Evolutionary conservation across 2,113 vertebrate genomes (phyloP).

Genomic region (Phylloscopus trochiloides): DNA sequence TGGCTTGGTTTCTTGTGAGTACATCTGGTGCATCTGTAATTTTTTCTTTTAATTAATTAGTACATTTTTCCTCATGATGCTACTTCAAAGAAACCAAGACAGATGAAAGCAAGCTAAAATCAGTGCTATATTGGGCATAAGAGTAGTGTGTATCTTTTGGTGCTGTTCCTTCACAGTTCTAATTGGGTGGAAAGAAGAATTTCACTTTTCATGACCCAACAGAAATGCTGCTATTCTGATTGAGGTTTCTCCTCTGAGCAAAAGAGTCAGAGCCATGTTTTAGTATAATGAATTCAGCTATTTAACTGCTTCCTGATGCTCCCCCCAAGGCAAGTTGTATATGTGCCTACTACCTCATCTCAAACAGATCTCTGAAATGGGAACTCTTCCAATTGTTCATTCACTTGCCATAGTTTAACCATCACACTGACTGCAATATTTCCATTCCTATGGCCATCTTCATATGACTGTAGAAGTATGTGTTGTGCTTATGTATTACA

Average conservation of each 20-base stretch:
- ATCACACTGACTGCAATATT: neutral
- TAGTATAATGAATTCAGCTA: neutral
- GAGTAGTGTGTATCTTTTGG: neutral
- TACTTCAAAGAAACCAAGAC: neutral
- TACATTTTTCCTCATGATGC: neutral
- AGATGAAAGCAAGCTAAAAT: neutral
- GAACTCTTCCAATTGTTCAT: neutral
- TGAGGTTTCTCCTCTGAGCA: neutral
- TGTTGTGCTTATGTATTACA: neutral
- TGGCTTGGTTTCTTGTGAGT: neutral
- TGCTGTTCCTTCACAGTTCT: neutral
- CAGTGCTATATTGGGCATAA: accelerated
- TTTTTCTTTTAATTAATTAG: neutral
- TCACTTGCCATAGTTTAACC: neutral
- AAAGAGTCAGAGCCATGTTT: neutral
- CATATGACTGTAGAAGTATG: accelerated
- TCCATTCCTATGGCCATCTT: neutral
- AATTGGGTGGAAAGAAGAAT: neutral
- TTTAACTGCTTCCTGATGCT: neutral
- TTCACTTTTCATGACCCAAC: neutral
- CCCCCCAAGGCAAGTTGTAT: neutral
- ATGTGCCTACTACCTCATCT: neutral
- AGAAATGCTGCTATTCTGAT: neutral
- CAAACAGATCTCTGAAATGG: neutral
- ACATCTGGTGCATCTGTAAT: neutral